Conservation (phyloP, 2,797 vertebrate genomes). For the Sebastes taczanowskii region DNA sequence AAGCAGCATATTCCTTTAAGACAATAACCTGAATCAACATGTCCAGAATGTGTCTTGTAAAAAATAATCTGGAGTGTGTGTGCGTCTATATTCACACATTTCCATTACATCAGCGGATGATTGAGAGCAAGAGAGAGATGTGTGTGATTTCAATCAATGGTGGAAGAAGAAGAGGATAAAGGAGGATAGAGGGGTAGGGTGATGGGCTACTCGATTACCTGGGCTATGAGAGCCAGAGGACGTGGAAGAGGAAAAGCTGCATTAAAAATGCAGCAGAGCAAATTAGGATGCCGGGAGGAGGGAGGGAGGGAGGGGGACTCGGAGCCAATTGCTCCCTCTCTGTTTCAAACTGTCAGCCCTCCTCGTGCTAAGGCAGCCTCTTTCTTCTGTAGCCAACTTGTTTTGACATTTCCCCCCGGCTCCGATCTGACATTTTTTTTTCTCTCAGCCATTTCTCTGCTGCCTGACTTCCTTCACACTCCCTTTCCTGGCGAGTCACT, state of each 20-base stretch:
- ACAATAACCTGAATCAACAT: neutral
- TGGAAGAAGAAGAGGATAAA: slow-evolving; percentile 14
- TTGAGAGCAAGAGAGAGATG: neutral
- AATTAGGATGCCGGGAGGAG: slow-evolving; percentile 55
- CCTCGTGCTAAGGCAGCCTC: slow-evolving; percentile 29
- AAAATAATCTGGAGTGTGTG: neutral
- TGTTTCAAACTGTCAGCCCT: slow-evolving; percentile 48
- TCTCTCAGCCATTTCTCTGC: slow-evolving; percentile 55
- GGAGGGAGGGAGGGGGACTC: neutral
- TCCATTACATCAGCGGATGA: neutral
- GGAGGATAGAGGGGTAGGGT: neutral
- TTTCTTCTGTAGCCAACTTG: slow-evolving; percentile 49
- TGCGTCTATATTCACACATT: neutral
- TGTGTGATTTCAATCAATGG: slow-evolving; percentile 51
- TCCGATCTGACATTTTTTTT: slow-evolving; percentile 67
- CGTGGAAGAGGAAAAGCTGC: slow-evolving; percentile 42
- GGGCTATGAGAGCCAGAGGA: slow-evolving; percentile 48
- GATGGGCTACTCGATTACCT: slow-evolving; percentile 60
- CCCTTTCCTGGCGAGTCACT: slow-evolving; percentile 39
- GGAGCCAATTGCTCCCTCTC: slow-evolving; percentile 30
- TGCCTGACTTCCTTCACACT: slow-evolving; percentile 55
- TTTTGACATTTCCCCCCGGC: slow-evolving; percentile 58
- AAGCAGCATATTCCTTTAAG: neutral
- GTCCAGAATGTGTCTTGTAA: neutral
- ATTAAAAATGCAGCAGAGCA: slow-evolving; percentile 74